Evolutionary conservation across 2,797 vertebrate genomes (phyloP).

Genomic region (Linurgus olivaceus): DNA sequence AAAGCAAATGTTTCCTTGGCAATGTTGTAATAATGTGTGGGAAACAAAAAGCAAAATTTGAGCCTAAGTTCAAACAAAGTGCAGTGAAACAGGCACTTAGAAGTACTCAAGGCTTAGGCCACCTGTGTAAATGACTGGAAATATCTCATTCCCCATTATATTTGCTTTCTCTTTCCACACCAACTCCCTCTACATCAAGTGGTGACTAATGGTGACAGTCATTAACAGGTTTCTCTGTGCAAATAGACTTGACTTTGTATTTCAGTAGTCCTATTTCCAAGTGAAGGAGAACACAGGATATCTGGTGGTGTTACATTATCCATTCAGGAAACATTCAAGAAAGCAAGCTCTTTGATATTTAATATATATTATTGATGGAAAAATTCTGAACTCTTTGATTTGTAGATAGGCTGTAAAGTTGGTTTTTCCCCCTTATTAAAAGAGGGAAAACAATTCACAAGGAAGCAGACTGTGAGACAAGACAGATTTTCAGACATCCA

Average conservation of each 20-base stretch:
- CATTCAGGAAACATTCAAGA: background rate
- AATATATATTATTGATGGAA: background rate
- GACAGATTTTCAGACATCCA: background rate
- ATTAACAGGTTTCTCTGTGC: background rate
- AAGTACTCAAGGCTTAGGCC: background rate
- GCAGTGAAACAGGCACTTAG: background rate
- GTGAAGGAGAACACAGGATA: background rate
- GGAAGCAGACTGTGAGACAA: background rate
- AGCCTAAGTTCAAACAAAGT: background rate
- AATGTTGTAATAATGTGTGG: background rate
- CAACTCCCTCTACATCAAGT: background rate
- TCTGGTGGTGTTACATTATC: background rate
- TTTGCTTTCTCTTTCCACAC: background rate
- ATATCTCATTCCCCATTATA: background rate
- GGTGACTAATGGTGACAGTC: background rate
- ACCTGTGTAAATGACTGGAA: conserved; percentile 3
- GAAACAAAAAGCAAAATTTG: background rate
- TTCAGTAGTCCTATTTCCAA: background rate
- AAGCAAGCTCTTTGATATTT: background rate
- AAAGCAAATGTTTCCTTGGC: background rate
- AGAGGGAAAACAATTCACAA: background rate
- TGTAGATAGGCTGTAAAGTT: background rate
- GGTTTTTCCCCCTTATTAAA: fast-evolving
- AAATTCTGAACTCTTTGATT: background rate
- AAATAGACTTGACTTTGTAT: background rate